Percentiles rank a stretch among this genome's conserved stretches.
These are phyloP conservation scores for Trypoxylus dichotomus DNA, from an alignment of 1,140 invertebrate species.

Conservation along the genomic window DNA sequence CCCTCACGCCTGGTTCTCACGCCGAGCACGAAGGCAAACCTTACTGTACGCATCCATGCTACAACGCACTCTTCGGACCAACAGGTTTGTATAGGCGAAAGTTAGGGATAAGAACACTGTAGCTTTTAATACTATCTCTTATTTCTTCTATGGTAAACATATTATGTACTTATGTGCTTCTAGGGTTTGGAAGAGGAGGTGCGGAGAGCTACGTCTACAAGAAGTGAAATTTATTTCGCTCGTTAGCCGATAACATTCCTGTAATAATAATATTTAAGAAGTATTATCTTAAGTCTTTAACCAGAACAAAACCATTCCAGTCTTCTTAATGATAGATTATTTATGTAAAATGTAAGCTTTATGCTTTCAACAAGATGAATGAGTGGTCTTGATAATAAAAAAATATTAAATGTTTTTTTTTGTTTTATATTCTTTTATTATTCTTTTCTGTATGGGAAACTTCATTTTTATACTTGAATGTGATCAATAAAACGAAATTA, in stretches of 20 bases:
- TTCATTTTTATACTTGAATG: no score
- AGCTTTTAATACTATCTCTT: constrained; percentile 20
- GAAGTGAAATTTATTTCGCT: constrained; percentile 45
- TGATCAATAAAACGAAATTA: no score
- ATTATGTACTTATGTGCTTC: constrained; percentile 6
- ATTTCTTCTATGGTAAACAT: not conserved
- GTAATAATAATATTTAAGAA: constrained; percentile 7
- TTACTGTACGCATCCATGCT: constrained; percentile 78
- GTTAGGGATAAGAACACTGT: constrained; percentile 22
- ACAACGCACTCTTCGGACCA: constrained; percentile 72
- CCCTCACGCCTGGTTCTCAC: constrained; percentile 70
- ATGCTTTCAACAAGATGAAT: not conserved
- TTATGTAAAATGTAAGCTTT: not conserved
- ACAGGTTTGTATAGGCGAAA: constrained; percentile 56
- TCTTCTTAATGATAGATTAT: not conserved
- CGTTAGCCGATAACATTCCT: not conserved
- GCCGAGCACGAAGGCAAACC: constrained; percentile 77
- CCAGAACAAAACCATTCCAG: not conserved
- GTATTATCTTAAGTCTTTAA: constrained; percentile 11
- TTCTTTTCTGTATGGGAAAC: no score
- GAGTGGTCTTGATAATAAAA: not conserved
- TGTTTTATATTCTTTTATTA: not conserved
- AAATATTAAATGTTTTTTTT: not conserved
- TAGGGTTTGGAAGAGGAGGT: constrained; percentile 55
- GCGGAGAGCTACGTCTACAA: constrained; percentile 68